These are phyloP conservation scores for Struthidea cinerea DNA, from an alignment of 2,113 vertebrate genomes.

Conservation along the genomic window DNA sequence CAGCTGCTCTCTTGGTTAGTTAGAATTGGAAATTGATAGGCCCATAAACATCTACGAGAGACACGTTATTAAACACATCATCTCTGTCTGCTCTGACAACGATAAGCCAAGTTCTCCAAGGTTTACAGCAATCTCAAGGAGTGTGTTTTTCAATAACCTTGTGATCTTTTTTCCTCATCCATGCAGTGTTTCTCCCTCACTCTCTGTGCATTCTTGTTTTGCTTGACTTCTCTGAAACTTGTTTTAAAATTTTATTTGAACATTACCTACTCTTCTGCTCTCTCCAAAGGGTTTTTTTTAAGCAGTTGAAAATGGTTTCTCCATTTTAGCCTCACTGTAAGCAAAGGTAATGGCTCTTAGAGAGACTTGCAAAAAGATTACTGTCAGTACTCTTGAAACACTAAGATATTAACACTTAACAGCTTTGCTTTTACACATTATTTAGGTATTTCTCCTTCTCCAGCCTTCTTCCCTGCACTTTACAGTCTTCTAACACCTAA, in stretches of 20 bases:
- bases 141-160: neutral
- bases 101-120: neutral
- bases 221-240: neutral
- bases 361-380: neutral
- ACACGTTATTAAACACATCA: neutral
- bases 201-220: neutral
- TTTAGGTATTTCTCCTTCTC: neutral
- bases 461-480: neutral
- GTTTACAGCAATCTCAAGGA: neutral
- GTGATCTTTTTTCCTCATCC: neutral
- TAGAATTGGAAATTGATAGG: neutral
- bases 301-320: neutral
- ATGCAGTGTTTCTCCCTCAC: neutral
- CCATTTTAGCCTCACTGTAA: neutral
- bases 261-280: neutral
- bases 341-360: neutral
- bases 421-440: neutral
- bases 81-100: neutral
- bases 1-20: neutral
- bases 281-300: neutral
- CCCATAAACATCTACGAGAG: neutral
- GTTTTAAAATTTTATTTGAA: neutral
- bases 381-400: neutral
- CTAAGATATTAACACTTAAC: neutral
- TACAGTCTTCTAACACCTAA: neutral